Percentiles rank a stretch among this genome's conserved stretches.
phyloP scores from a whole-genome alignment of 2,888 invertebrate species.

The Drosophila pseudotalamancana region DNA sequence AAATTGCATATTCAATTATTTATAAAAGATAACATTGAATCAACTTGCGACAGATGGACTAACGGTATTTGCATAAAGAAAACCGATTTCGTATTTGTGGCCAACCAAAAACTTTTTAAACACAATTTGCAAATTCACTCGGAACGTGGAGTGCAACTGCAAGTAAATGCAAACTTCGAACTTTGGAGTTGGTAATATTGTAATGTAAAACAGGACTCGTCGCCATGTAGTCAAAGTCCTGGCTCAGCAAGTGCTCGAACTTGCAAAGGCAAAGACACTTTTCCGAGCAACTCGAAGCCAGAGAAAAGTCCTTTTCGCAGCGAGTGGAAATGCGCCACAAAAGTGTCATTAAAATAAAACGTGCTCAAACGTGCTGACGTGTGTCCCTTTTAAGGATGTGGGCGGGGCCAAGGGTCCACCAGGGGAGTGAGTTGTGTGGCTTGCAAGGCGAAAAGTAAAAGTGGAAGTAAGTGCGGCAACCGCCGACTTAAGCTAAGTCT shows the following conservation, averaged over 20 bases:
- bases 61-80: constrained; percentile 12
- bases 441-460: not conserved
- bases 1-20: constrained; percentile 1
- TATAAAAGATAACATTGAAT: not conserved
- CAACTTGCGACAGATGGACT: not conserved
- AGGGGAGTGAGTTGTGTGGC: too few relatives aligned
- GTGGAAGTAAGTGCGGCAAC: not conserved
- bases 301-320: constrained; percentile 19
- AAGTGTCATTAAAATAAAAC: constrained; percentile 76
- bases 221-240: not conserved
- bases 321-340: constrained; percentile 63
- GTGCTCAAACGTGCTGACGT: constrained; percentile 65
- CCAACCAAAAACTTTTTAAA: not conserved
- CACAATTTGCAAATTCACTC: not conserved
- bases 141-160: constrained; percentile 2
- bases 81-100: constrained; percentile 11
- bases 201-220: not conserved
- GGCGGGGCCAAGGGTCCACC: not conserved
- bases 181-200: not conserved
- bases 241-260: not conserved
- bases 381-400: constrained; percentile 11
- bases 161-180: constrained; percentile 10
- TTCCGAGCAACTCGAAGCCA: constrained; percentile 7
- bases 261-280: constrained; percentile 14
- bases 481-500: constrained; percentile 23